Conservation (phyloP, 92 coral and sea anemone genomes). For the Porites lobata region DNA sequence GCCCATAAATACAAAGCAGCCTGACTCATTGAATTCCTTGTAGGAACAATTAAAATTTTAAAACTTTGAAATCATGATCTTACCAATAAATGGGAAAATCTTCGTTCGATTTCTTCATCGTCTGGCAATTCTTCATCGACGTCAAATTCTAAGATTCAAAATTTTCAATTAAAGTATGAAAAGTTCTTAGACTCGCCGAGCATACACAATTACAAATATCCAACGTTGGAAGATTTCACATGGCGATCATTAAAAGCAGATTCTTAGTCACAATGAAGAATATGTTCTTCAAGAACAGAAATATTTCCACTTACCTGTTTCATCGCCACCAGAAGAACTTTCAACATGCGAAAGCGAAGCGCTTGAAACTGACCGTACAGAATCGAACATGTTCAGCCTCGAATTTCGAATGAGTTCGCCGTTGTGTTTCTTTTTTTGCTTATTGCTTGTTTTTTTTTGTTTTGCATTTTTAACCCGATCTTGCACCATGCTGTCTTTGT, state of each 20-base stretch:
- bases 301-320: constrained; percentile 60
- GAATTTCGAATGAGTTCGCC: constrained; percentile 58
- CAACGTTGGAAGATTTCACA: neutral
- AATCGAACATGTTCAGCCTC: constrained; percentile 79
- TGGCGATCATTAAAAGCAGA: neutral
- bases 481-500: constrained; percentile 47
- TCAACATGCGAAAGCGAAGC: constrained; percentile 55
- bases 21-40: neutral
- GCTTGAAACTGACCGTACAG: constrained; percentile 83
- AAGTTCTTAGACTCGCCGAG: neutral
- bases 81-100: constrained; percentile 91
- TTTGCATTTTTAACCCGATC: constrained; percentile 42
- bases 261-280: neutral
- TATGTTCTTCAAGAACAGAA: neutral
- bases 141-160: constrained; percentile 75
- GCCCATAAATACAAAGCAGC: constrained; percentile 7
- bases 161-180: neutral
- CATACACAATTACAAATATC: neutral
- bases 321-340: constrained; percentile 91
- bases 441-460: constrained; percentile 6
- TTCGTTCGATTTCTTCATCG: constrained; percentile 94
- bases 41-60: neutral
- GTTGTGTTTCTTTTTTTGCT: constrained; percentile 55
- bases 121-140: constrained; percentile 96
- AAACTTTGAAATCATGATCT: neutral